phyloP scores from a whole-genome alignment of 2,797 vertebrate species.

The Mormyrops boulengeri region DNA sequence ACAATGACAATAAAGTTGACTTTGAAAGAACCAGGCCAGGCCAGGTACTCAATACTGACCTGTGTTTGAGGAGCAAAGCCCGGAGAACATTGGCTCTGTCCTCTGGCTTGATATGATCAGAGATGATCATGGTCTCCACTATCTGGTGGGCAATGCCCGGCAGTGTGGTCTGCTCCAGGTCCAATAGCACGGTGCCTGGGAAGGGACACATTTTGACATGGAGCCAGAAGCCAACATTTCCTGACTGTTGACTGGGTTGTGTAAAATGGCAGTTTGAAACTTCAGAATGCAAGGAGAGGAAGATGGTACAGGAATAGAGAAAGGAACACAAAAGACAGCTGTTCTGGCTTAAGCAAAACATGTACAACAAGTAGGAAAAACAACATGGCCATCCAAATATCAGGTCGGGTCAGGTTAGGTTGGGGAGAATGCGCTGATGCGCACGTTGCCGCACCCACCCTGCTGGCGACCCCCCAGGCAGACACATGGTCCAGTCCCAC shows the following conservation, averaged over 20 bases:
- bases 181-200: conserved; percentile 84
- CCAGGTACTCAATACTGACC: conserved; percentile 21
- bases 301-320: neutral
- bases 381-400: neutral
- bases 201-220: neutral
- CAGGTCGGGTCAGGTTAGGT: neutral
- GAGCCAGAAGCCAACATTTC: neutral
- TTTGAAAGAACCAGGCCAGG: neutral
- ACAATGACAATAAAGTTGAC: neutral
- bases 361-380: neutral
- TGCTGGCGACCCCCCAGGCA: neutral
- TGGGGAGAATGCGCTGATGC: neutral
- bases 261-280: neutral
- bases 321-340: neutral
- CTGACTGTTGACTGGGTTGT: neutral
- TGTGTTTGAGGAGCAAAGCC: conserved; percentile 88
- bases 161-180: conserved; percentile 90
- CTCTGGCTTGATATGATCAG: conserved; percentile 90
- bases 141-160: conserved; percentile 88
- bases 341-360: neutral
- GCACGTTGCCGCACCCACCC: neutral
- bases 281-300: neutral
- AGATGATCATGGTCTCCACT: conserved; percentile 97
- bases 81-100: conserved; percentile 83
- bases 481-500: neutral